These are phyloP conservation scores for Lepidothrix coronata DNA, from an alignment of 2,113 vertebrate species.

Conservation along the genomic window DNA sequence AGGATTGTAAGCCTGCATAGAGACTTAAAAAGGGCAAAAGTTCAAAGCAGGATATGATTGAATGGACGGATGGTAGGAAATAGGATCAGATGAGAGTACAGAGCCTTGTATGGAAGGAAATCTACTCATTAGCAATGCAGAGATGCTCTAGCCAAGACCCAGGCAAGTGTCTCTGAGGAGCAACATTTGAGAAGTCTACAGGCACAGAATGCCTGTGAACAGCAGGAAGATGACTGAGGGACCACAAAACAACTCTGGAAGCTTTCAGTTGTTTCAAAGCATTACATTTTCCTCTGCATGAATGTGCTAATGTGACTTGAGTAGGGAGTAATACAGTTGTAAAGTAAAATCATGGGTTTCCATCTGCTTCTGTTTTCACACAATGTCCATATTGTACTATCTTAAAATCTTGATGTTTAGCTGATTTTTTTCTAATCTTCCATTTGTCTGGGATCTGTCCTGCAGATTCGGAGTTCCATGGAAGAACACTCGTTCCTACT, in stretches of 20 bases:
- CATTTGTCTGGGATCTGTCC: neutral
- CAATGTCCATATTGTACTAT: neutral
- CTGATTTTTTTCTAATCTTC: neutral
- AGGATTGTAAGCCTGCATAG: conserved; percentile 29
- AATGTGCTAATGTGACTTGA: neutral
- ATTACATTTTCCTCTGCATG: neutral
- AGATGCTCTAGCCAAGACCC: conserved; percentile 12
- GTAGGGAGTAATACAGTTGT: neutral
- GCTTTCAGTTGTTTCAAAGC: conserved; percentile 2
- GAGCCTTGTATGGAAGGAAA: neutral
- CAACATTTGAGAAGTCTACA: neutral
- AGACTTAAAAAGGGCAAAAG: conserved; percentile 47
- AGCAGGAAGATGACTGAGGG: neutral
- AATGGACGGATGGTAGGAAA: neutral
- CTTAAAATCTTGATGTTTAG: neutral
- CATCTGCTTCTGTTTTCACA: neutral
- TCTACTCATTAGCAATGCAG: conserved; percentile 19
- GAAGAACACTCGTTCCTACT: neutral
- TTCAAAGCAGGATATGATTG: conserved; percentile 38
- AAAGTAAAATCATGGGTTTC: neutral
- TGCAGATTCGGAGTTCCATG: neutral
- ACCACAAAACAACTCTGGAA: neutral
- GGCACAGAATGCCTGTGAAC: neutral
- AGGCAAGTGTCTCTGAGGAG: neutral
- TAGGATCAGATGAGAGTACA: neutral